Base-by-base conservation (phyloP, 2,113 vertebrate genomes). In the Martes martes region DNA sequence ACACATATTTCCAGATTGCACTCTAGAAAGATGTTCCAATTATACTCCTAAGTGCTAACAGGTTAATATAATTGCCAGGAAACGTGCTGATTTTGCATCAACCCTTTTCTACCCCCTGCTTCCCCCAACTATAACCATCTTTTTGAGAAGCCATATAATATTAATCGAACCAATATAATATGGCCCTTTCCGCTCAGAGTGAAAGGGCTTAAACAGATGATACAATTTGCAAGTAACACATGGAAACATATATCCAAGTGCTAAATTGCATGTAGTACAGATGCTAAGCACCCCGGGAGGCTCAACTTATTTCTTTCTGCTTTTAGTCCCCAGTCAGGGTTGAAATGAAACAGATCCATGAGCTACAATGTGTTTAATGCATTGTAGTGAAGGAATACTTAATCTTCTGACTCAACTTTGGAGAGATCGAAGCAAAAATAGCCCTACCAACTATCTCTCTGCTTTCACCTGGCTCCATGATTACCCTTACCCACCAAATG, bases 181-280 rank as follows among this genome's bases (percentile, higher is more conserved):
- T 42, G 59, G 61, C 67, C 88, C 87, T 96, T 94, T 96, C 80
- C 14, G 26, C 69, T 96, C 94, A 94, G 86, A 98, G 83, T 94
- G 95, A 96, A 97, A 96, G 97, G 94, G 63, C 73, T 96, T 24
- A 95, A 97, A 97, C 92, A 96, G 74, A 98, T 96, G 87, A 98
- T 45, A 97, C 92, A 91, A 96, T 98, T 97, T 98, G 80, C 89
- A 97, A 91, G 63, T 11, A 95, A 76, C 92, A 96, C 94, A 84
- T 97, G 95, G 94, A 96, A 96, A 96, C 92, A 97, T 96, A 95
- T 36, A 96, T 84, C 94, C 96, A 81, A 96, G 86, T 85, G 74
- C 57, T 97, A 88, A 95, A 97, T 50, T 96, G 52, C 52, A 47
- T 61, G 50, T 83, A 59, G 84, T 95, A 92, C 94, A 97, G 97